Conservation (phyloP, 2,797 vertebrate species). For the Oreortyx pictus region DNA sequence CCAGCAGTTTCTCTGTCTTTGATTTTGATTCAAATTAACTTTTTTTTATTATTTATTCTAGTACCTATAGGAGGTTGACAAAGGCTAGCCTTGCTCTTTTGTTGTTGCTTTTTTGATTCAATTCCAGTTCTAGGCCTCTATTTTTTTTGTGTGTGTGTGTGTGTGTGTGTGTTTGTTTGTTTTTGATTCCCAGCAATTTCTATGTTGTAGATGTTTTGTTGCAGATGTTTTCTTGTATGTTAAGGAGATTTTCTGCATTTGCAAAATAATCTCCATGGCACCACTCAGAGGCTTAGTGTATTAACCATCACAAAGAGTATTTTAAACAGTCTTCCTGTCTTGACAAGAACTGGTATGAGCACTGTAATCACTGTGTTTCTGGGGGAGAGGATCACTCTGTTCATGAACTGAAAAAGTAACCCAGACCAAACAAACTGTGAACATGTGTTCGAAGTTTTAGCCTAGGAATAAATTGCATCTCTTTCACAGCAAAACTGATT, state of each 20-base stretch:
- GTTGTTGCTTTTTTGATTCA: not conserved
- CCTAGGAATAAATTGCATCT: not conserved
- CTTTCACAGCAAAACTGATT: not conserved
- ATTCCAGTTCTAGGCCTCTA: not conserved
- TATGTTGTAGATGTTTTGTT: not conserved
- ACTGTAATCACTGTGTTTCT: not conserved
- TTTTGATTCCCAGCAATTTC: not conserved
- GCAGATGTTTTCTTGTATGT: not conserved
- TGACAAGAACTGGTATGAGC: conserved; percentile 20
- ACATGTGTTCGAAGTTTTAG: not conserved
- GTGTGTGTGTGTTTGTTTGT: too few species aligned
- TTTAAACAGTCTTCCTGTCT: conserved; percentile 39
- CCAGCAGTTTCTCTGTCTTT: conserved; percentile 52
- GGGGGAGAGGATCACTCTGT: not conserved
- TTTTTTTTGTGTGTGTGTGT: not conserved
- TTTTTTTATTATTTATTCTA: conserved; percentile 6
- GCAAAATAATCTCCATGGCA: conserved; percentile 45
- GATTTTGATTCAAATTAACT: conserved; percentile 39
- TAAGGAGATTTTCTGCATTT: conserved; percentile 16
- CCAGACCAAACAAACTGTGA: not conserved
- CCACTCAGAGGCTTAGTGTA: conserved; percentile 14
- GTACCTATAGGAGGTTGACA: not conserved
- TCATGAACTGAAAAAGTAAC: not conserved
- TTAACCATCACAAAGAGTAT: not conserved
- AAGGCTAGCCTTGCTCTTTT: not conserved